These are phyloP conservation scores for Calosoma granatense DNA, from an alignment of 1,140 invertebrate genomes.

Conservation along the genomic window DNA sequence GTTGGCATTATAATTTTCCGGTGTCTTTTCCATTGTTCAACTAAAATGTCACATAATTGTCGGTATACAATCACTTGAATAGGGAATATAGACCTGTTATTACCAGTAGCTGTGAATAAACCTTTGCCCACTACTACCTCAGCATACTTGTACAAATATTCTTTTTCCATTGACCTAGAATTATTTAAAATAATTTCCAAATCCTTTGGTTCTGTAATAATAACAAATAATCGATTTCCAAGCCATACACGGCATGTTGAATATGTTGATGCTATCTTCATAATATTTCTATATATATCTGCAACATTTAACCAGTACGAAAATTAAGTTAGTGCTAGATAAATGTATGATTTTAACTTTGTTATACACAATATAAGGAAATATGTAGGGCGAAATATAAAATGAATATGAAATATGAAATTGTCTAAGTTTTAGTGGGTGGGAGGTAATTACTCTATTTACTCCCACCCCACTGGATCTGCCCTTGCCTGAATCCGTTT, in stretches of 20 bases:
- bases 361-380: neutral
- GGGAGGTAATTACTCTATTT: too few relatives aligned
- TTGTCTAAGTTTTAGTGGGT: too few relatives aligned
- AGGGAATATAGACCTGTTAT: too few relatives aligned
- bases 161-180: neutral
- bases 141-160: neutral
- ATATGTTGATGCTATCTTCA: neutral
- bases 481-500: too few relatives aligned
- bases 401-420: too few relatives aligned
- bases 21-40: constrained; percentile 20
- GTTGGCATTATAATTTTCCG: constrained; percentile 21
- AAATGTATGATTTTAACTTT: neutral
- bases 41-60: constrained; percentile 7
- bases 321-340: too few relatives aligned
- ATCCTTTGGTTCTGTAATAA: neutral
- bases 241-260: neutral
- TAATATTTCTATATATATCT: neutral
- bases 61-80: neutral
- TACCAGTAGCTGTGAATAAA: constrained; percentile 2
- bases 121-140: neutral
- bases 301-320: too few relatives aligned
- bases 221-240: neutral
- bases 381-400: too few relatives aligned
- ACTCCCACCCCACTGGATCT: too few relatives aligned
- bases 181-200: neutral